Base-by-base conservation (phyloP, 2,888 invertebrate species). In the Dryadula phaetusa region DNA sequence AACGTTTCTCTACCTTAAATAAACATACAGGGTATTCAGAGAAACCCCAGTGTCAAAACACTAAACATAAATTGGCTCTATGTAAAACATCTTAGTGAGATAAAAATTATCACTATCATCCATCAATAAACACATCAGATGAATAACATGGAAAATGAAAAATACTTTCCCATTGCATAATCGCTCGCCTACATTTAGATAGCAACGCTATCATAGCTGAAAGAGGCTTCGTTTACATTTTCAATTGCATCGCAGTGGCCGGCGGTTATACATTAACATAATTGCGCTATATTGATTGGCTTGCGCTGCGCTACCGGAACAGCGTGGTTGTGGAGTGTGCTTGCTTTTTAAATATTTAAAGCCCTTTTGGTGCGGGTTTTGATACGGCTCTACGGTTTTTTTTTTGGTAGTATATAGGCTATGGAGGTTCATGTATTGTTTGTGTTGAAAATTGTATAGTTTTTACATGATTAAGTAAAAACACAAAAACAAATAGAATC, bases 211-310 rank as follows among this genome's bases (percentile, higher is more conserved):
- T 80, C 83, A 83, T 78, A 71, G 74, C 75, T 73, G 77, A 74
- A 77, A 76, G 82, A 84, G 82, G 81, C 75, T 77, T 84, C 83
- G 84, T 85, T 86, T 86, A 85, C 86, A 85, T 87, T 87, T 86
- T 83, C 88, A 87, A 87, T 85, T 85, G 86, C 81, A 81, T 81
- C 72, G 70, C 73, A 78, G 79, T 77, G 80, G 84, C 86, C 83
- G 80, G 80, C 82, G 87, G 88, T 85, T 80, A 76, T 84, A 82
- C 88, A 92, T 92, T 92, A 90, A 82, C 91, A 91, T 92, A 92
- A 92, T 92, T 90, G 91, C 88, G 79, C 83, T 86, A 82, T 87
- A 90, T 91, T 91, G 91, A 92, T 91, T 92, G 90, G 86, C 82
- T 76, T 76, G 81, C 83, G 82, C 82, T 82, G 76, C 80, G 77